Percentiles rank a stretch among this genome's conserved stretches.
These are phyloP conservation scores for Achlya flavicornis DNA, from an alignment of 2,888 invertebrate species.

Conservation along the genomic window DNA sequence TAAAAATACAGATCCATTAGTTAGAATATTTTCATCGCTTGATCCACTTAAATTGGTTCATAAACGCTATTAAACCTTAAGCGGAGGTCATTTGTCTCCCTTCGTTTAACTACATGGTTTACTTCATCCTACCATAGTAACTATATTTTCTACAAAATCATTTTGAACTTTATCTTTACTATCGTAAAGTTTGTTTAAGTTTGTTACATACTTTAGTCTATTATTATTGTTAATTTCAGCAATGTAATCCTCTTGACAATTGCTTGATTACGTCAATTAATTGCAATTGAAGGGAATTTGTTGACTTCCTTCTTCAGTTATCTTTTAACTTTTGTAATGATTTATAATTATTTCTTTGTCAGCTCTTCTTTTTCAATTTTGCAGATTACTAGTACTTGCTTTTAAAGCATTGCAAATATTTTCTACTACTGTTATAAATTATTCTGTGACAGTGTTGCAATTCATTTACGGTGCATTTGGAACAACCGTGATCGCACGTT, in stretches of 20 bases:
- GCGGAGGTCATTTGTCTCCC: conserved; percentile 61
- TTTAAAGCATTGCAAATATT: not conserved
- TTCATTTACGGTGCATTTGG: conserved; percentile 10
- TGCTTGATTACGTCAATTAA: conserved; percentile 82
- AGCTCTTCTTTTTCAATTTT: not conserved
- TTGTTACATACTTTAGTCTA: conserved; percentile 39
- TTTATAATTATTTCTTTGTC: not conserved
- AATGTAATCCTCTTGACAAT: conserved; percentile 73
- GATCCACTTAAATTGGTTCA: conserved; percentile 35
- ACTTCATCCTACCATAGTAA: conserved; percentile 52
- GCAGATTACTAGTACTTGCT: no score
- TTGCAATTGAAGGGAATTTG: conserved; percentile 79
- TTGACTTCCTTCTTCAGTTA: conserved; percentile 63
- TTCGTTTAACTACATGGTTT: conserved; percentile 58
- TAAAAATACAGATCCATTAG: not conserved
- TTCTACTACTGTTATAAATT: not conserved
- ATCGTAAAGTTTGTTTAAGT: conserved; percentile 37
- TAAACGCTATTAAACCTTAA: conserved; percentile 61
- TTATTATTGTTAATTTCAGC: conserved; percentile 74
- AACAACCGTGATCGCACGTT: conserved; percentile 24
- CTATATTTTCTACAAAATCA: conserved; percentile 22
- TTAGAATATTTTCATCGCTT: no score
- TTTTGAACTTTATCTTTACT: conserved; percentile 41
- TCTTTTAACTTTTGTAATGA: conserved; percentile 38
- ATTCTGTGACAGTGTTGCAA: conserved; percentile 8